Percentiles rank a stretch among this genome's conserved stretches.
Evolutionary conservation across 1,140 invertebrate species (phyloP).

Genomic region (Cataglyphis hispanica): DNA sequence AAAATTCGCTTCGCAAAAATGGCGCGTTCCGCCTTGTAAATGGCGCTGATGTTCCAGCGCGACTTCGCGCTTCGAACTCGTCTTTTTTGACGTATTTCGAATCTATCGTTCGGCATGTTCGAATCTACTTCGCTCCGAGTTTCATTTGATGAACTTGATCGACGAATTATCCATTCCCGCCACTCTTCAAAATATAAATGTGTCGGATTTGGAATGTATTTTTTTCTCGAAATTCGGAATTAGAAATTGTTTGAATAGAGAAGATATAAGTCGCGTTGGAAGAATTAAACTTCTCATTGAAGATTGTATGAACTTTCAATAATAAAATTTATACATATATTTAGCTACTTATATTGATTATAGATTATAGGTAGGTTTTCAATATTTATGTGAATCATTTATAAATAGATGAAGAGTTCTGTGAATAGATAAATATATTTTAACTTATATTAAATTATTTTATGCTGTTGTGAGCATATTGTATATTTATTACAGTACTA

Average conservation of each 20-base stretch:
- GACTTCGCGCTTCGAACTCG: constrained; percentile 78
- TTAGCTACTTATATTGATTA: too few relatives aligned
- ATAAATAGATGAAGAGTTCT: neutral
- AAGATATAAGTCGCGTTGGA: too few relatives aligned
- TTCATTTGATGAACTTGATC: neutral
- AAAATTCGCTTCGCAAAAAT: constrained; percentile 84
- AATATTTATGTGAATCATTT: too few relatives aligned
- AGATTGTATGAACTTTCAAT: too few relatives aligned
- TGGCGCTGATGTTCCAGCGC: constrained; percentile 84
- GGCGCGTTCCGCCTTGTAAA: constrained; percentile 85
- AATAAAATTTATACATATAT: too few relatives aligned
- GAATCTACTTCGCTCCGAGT: constrained; percentile 42
- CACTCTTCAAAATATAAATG: neutral
- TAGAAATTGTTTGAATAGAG: neutral
- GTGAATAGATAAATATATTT: too few relatives aligned
- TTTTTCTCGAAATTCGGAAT: neutral
- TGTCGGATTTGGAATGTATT: neutral
- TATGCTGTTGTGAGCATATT: neutral
- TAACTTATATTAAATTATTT: too few relatives aligned
- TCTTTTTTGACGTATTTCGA: constrained; percentile 69
- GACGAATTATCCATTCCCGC: neutral
- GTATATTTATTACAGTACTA: neutral
- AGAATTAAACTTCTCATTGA: too few relatives aligned
- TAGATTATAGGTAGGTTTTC: too few relatives aligned
- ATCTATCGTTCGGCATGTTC: constrained; percentile 38